phyloP scores from a whole-genome alignment of 2,888 invertebrate species.

The Strigamia transsilvanica region DNA sequence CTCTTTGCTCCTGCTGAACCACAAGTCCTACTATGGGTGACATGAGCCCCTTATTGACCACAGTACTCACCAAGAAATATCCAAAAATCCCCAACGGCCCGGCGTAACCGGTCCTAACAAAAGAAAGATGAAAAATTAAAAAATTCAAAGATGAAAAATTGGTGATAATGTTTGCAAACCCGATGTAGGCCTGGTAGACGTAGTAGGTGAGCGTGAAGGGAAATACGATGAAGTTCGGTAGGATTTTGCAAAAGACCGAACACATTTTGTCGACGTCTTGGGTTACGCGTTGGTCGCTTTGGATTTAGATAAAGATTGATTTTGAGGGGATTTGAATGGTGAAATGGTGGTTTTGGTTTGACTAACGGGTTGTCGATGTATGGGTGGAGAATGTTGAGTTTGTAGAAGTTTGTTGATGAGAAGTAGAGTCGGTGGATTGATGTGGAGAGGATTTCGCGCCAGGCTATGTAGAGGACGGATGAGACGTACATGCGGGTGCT shows the following conservation, averaged over 20 bases:
- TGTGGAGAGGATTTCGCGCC: background rate
- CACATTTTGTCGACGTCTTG: slow-evolving; percentile 69
- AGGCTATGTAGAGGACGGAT: background rate
- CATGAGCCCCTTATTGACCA: slow-evolving; percentile 69
- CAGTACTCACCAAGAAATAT: slow-evolving; percentile 68
- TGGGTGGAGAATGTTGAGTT: background rate
- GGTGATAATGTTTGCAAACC: slow-evolving; percentile 60
- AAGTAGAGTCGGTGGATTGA: background rate
- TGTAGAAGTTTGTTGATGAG: background rate
- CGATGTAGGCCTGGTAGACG: slow-evolving; percentile 66
- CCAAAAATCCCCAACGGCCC: slow-evolving; percentile 68
- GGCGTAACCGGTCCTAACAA: slow-evolving; percentile 67
- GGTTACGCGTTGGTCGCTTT: slow-evolving; percentile 68
- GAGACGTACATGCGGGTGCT: background rate
- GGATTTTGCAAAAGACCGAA: slow-evolving; percentile 64
- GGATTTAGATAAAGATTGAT: no score
- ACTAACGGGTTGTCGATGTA: slow-evolving; percentile 28
- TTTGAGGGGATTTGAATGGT: no score
- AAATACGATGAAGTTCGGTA: slow-evolving; percentile 62
- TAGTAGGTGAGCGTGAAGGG: slow-evolving; percentile 70
- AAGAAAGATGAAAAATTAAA: no score
- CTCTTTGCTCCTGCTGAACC: slow-evolving; percentile 67
- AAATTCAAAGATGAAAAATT: background rate
- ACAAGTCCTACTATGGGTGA: slow-evolving; percentile 68
- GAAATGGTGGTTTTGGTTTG: no score